Base-by-base conservation (phyloP, 2,797 vertebrate species). In the Sebastes kiyomatsui region DNA sequence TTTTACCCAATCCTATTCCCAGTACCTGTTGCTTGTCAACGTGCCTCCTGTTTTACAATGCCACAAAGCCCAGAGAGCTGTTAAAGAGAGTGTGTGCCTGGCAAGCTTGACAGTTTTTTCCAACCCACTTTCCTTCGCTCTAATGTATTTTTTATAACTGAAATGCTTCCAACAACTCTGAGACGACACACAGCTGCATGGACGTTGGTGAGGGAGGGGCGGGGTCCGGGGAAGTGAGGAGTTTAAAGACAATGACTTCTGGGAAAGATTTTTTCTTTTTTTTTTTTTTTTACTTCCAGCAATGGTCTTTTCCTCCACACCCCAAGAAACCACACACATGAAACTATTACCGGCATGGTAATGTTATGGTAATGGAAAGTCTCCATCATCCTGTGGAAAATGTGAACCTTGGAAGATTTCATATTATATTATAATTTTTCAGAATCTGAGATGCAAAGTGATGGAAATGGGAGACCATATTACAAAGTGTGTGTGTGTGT, bases 171-270 rank as follows among this genome's bases (percentile, higher is more conserved):
- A 87, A 55, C 35, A 72, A 25, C 22, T 22, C 56, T 60, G 58
- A 78, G 85, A 76, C 23, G 52, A 78, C 73, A 49, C 69, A 74
- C 81, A 84, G 84, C 85, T 87, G 91, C 64, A 10, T 3, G 59
- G 78, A 76, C 49, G 56, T 71, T 8, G 27, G 38, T 42, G 23
- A 49, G 81, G 54, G 54, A 42, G 11, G 13, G 42, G 14, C 2
- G 55, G 46, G 59, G 69, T 79, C 75, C 38, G 79, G 87, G 79
- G 72, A 90, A 87, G 72, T 35, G 66, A 72, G 55, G 55, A 54
- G 32, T 72, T 81, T 84, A 84, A 75, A 87, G 80, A 91, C 88
- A 91, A 77, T 84, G 72, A 88, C 77, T 94, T 92, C 86, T 91
- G 80, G 91, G 92, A 93, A 92, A 28, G 56, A 28, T 22, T 10